phyloP scores from a whole-genome alignment of 2,888 invertebrate genomes.

The Caenorhabditis sp. region DNA sequence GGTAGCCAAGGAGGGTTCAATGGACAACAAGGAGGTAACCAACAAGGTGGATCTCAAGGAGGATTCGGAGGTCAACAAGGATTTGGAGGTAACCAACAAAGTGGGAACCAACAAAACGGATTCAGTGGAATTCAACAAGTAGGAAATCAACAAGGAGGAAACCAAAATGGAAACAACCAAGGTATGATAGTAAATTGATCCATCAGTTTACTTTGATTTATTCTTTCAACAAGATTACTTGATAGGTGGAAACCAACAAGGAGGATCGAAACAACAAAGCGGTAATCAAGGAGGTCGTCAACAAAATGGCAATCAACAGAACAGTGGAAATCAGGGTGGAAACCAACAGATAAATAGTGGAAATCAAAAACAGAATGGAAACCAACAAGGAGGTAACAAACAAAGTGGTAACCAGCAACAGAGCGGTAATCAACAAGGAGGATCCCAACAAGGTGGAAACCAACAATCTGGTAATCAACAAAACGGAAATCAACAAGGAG shows the following conservation, averaged over 20 bases:
- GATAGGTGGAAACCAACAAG: constrained; percentile 9
- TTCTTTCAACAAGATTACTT: no score
- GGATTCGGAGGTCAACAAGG: constrained; percentile 9
- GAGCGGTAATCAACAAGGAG: constrained; percentile 2
- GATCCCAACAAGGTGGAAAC: constrained; percentile 4
- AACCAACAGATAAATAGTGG: no score
- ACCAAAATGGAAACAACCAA: no score
- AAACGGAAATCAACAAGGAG: not conserved
- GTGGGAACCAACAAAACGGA: no score
- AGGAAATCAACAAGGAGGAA: no score
- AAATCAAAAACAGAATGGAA: constrained; percentile 1
- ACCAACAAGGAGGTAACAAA: constrained; percentile 5
- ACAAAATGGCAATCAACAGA: constrained; percentile 1
- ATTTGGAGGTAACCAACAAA: not conserved
- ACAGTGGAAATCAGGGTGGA: constrained; percentile 8
- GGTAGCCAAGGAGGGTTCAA: not conserved
- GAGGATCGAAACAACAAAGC: constrained; percentile 1
- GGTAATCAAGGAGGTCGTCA: constrained; percentile 13
- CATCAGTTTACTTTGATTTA: no score
- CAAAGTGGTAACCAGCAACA: not conserved
- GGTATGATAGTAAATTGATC: no score
- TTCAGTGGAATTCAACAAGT: not conserved
- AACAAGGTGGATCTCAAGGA: constrained; percentile 4
- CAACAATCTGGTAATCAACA: not conserved
- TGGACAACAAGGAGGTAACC: constrained; percentile 2